These are phyloP conservation scores for Heliconius charithonia DNA, from an alignment of 2,888 invertebrate genomes.

Conservation along the genomic window DNA sequence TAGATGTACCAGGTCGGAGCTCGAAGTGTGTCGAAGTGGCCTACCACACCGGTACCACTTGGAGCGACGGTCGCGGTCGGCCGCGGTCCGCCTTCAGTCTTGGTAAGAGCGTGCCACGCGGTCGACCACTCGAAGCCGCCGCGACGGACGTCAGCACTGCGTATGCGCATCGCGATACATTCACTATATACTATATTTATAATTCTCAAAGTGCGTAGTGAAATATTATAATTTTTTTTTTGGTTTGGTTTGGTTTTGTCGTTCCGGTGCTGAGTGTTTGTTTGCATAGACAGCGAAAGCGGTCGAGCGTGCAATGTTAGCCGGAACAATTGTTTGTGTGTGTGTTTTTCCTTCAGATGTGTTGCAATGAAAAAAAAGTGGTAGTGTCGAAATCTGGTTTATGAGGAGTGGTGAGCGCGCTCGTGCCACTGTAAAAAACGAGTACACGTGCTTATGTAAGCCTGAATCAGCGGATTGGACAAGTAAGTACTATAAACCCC, in stretches of 20 bases:
- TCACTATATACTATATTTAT: conserved; percentile 7
- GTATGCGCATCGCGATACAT: conserved; percentile 31
- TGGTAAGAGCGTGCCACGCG: conserved; percentile 48
- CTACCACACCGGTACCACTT: conserved; percentile 44
- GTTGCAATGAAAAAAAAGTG: conserved; percentile 80
- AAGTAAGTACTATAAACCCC: conserved; percentile 63
- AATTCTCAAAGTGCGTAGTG: conserved; percentile 20
- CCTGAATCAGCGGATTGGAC: conserved; percentile 63
- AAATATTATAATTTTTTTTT: conserved; percentile 27
- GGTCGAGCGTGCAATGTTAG: conserved; percentile 63
- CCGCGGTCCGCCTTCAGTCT: conserved; percentile 35
- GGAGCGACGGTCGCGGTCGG: conserved; percentile 48
- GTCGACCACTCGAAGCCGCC: conserved; percentile 34
- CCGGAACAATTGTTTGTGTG: conserved; percentile 65
- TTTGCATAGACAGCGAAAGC: conserved; percentile 60
- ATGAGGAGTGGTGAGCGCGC: conserved; percentile 72
- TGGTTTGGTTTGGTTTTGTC: background rate
- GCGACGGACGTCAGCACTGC: conserved; percentile 39
- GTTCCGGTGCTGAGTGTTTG: conserved; percentile 54
- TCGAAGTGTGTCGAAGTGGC: conserved; percentile 21
- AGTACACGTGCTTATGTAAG: conserved; percentile 79
- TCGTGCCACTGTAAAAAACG: conserved; percentile 71
- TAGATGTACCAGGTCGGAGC: conserved; percentile 31
- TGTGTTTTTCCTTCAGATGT: conserved; percentile 72
- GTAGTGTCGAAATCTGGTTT: conserved; percentile 79